phyloP scores from a whole-genome alignment of 2,113 vertebrate genomes.

The Micronycteris hirsuta region DNA sequence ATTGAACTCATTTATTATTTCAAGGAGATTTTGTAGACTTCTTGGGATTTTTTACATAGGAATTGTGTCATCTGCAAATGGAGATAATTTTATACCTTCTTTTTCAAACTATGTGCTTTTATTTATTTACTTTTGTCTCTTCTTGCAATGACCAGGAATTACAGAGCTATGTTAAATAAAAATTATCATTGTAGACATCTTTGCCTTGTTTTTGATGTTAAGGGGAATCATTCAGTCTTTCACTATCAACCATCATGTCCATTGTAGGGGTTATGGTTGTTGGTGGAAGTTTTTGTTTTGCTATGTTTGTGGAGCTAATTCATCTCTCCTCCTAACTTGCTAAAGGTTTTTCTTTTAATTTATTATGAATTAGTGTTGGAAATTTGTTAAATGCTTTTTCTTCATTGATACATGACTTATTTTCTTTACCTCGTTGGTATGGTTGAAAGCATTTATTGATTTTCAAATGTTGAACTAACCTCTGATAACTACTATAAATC shows the following conservation, averaged over 20 bases:
- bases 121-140: background rate
- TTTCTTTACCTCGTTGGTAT: background rate
- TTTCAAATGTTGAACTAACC: background rate
- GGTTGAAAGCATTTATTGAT: background rate
- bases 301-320: background rate
- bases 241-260: background rate
- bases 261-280: background rate
- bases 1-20: background rate
- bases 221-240: background rate
- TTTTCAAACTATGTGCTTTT: background rate
- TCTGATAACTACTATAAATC: background rate
- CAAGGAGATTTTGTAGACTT: background rate
- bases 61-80: background rate
- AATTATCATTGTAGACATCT: background rate
- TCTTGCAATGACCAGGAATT: background rate
- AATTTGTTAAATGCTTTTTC: background rate
- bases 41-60: background rate
- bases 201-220: background rate
- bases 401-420: background rate
- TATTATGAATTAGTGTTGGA: background rate
- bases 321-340: background rate
- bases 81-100: background rate
- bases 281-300: background rate
- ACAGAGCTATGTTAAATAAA: background rate
- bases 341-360: background rate